Base-by-base conservation (phyloP, 2,888 invertebrate genomes). In the Mystacides longicornis region DNA sequence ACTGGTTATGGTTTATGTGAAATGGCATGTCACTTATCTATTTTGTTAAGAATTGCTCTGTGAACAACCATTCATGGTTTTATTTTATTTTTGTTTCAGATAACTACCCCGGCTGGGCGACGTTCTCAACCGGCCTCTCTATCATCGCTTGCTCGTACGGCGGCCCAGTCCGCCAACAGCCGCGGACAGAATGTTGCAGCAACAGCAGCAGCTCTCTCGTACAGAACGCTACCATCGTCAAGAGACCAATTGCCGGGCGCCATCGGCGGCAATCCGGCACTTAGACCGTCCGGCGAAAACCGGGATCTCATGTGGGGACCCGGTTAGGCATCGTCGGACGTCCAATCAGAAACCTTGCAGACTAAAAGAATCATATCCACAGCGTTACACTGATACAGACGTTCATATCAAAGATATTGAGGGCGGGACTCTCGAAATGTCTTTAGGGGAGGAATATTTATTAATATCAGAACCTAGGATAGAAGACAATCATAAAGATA, bases 31-130 rank as follows among this genome's bases (percentile, higher is more conserved):
- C n/a, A n/a, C n/a, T n/a, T n/a, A n/a, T n/a, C n/a, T n/a, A n/a
- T n/a, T n/a, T n/a, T n/a, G n/a, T n/a, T n/a, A n/a, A n/a, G n/a
- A n/a, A n/a, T n/a, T n/a, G n/a, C n/a, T n/a, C n/a, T n/a, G n/a
- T n/a, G n/a, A n/a, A n/a, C n/a, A n/a, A n/a, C n/a, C n/a, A n/a
- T n/a, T n/a, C n/a, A n/a, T n/a, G n/a, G n/a, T n/a, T n/a, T 7
- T 27, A 11, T 43, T 55, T 51, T 51, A 47, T 22, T 21, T 47
- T 51, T 14, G 14, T 51, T 55, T 16, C 51, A 55, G 55, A 27
- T 55, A 51, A 47, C 47, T 51, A 55, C 33, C 42, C 46, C 49
- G 51, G 48, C 51, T 55, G 55, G 55, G 55, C 47, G 23, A 18
- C 47, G 51, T 51, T 51, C 51, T 22, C 47, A 51, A 45, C 51